Base-by-base conservation (phyloP, 2,797 vertebrate genomes). In the Crenichthys baileyi region DNA sequence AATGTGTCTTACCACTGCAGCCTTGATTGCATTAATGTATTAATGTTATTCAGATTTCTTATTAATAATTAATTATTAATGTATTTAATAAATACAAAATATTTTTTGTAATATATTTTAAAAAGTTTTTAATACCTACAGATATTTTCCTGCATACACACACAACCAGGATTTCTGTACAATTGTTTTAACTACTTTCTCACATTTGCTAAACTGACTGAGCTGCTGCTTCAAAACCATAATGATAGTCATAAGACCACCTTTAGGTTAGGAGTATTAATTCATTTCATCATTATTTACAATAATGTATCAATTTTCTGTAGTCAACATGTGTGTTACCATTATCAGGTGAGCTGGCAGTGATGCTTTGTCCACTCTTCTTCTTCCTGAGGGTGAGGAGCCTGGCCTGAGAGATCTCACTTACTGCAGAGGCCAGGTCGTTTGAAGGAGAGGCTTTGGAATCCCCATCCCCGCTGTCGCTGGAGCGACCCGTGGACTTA, bases 401-500 rank as follows among this genome's bases (percentile, higher is more conserved):
- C 83, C 94, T 95, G 79, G 94, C 95, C 84, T 95, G 94, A 84
- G 94, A 96, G 50, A 84, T 93, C 83, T 96, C 90, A 22, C 93
- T 91, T 1, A 95, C 93, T 13, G 96, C 94, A 70, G 93, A 89
- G 39, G 91, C 85, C 65, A 95, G 90, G 44, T 94, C 96, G 72
- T 85, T 90, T 0, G 93, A 96, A 86, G 96, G 94, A 22, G 95
- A 96, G 18, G 83, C 87, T 83, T 96, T 95, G 41, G 84, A 90
- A 73, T 96, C 95, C 67, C 87, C 90, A 0, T 18, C 95, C 29
- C 90, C 93, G 0, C 11, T 84, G 5, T 97, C 95, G 74, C 93
- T 96, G 89, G 94, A 91, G 16, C 88, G 93, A 51, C 87, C 8
- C 0, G 91, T 91, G 7, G 96, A 96, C 85, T 97, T 98, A 78